Conservation (phyloP, 2,113 vertebrate species). For the Saccopteryx leptura region DNA sequence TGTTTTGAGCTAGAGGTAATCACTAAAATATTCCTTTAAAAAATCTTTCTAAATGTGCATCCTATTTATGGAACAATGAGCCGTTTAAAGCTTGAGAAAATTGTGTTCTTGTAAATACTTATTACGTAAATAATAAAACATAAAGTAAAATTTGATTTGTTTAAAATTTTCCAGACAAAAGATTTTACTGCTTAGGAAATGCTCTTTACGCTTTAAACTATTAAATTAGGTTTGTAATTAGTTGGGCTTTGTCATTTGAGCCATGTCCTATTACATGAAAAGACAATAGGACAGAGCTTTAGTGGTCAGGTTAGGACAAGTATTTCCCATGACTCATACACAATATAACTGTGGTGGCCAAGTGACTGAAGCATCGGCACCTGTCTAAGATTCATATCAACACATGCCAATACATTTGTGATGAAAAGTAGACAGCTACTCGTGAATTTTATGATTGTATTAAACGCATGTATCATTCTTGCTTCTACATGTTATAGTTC, state of each 20-base stretch:
- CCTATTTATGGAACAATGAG: conserved; percentile 85
- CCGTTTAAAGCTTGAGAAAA: conserved; percentile 78
- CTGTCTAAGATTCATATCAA: background rate
- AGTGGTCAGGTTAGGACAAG: conserved; percentile 56
- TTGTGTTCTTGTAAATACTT: conserved; percentile 77
- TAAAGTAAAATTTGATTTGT: conserved; percentile 83
- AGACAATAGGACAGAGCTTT: conserved; percentile 73
- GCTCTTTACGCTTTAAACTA: conserved; percentile 66
- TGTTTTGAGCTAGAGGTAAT: conserved; percentile 67
- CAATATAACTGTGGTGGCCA: conserved; percentile 32
- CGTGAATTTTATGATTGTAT: background rate
- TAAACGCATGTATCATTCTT: background rate
- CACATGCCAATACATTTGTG: background rate
- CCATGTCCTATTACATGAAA: conserved; percentile 71
- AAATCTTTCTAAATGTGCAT: conserved; percentile 76
- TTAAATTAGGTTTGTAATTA: conserved; percentile 82
- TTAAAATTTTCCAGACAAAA: conserved; percentile 82
- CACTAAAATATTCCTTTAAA: conserved; percentile 69
- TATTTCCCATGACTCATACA: conserved; percentile 61
- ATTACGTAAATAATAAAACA: conserved; percentile 81
- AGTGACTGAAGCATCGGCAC: conserved; percentile 8
- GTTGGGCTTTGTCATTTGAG: conserved; percentile 71
- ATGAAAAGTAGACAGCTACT: conserved; percentile 6
- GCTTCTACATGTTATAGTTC: background rate
- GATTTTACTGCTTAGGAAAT: conserved; percentile 80